phyloP scores from a whole-genome alignment of 2,797 vertebrate species.

The Allobates femoralis region DNA sequence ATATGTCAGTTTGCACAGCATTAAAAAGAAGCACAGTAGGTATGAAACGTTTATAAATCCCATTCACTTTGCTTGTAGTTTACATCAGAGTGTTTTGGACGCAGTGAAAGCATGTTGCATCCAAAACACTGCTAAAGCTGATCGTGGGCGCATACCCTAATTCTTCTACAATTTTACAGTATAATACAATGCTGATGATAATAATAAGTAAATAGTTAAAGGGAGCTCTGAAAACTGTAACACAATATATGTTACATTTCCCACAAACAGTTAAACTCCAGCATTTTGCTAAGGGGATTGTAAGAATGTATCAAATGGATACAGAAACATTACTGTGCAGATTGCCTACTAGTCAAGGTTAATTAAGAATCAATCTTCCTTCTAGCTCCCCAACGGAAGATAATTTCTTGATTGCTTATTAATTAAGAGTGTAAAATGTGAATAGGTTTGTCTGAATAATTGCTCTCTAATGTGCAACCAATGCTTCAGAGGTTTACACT shows the following conservation, averaged over 20 bases:
- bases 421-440: constrained; percentile 58
- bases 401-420: constrained; percentile 58
- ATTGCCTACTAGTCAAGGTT: constrained; percentile 55
- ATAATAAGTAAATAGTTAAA: neutral
- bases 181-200: neutral
- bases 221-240: neutral
- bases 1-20: too few species aligned
- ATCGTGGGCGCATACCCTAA: too few species aligned
- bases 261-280: neutral
- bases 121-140: too few species aligned
- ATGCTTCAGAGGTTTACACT: constrained; percentile 31
- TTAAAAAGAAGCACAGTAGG: too few species aligned
- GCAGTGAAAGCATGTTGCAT: too few species aligned
- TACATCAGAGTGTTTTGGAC: too few species aligned
- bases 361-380: constrained; percentile 59
- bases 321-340: constrained; percentile 29
- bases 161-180: neutral
- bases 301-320: constrained; percentile 17
- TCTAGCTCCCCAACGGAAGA: constrained; percentile 57
- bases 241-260: neutral
- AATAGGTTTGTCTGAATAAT: constrained; percentile 57
- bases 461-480: constrained; percentile 56
- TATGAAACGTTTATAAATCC: too few species aligned
- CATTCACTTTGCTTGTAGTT: too few species aligned
- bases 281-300: neutral